Evolutionary conservation across 2,113 vertebrate genomes (phyloP), one percentile per base, ranked within the genome.

Genomic region (Cinclus mexicanus): DNA sequence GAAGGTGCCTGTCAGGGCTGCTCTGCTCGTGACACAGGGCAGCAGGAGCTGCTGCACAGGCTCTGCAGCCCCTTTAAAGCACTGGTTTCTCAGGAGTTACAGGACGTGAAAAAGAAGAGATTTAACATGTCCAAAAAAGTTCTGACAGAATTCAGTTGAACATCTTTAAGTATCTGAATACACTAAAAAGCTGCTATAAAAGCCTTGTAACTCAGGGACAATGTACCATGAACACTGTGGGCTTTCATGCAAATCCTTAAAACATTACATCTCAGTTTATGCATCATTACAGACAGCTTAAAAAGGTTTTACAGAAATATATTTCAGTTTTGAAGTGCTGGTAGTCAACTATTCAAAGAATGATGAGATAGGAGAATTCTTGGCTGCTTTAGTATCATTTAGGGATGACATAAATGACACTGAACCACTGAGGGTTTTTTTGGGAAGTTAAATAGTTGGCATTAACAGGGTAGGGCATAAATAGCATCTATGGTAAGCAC

Each of bases 301-400:
- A 70, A 86, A 74, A 88, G 61, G n/a, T 92, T 96, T 94, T 55
- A 92, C n/a, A 93, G 70, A 86, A 88, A 53, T 44, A 56, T 20
- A 65, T 87, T 90, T 90, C 77, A 84, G 50, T 60, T 82, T 47
- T 55, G 41, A 82, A 68, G 65, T 87, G 55, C 65, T 70, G 35
- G 12, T 37, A 75, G 50, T 50, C 50, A 89, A 21, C 80, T 88
- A 11, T 10, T 80, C 50, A 78, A 80, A 81, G 69, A 94, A 46
- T 31, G 24, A 84, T 81, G 72, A 81, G 69, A 59, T 22, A 55
- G 55, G 35, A 87, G 72, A 89, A 65, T 47, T 82, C 53, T 68
- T 29, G 53, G 47, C 47, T 5, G 5, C 56, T 84, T 89, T 42
- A 77, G 21, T 71, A 15, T 59, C 65, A 52, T 75, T 91, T 89